Conservation (phyloP, 2,797 vertebrate genomes). For the Vespertilio murinus region DNA sequence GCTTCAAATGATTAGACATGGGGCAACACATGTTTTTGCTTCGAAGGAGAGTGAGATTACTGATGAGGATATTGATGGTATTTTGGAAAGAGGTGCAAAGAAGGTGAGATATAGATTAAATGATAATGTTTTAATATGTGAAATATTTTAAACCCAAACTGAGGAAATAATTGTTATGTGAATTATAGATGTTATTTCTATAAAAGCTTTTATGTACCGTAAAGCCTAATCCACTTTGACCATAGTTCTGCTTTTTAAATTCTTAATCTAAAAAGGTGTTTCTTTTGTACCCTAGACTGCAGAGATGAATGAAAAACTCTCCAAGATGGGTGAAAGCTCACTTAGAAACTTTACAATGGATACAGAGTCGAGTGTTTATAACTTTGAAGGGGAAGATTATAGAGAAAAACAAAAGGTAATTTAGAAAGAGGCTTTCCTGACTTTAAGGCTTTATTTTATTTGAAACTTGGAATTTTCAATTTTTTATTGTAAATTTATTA, state of each 20-base stretch:
- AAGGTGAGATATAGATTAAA: slow-evolving; percentile 87
- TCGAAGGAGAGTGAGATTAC: slow-evolving; percentile 99
- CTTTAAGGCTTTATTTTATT: neutral
- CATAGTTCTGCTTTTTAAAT: neutral
- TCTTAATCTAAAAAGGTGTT: neutral
- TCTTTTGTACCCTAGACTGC: slow-evolving; percentile 88
- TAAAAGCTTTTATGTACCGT: neutral
- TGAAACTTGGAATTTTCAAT: slow-evolving; percentile 37
- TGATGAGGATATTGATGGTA: slow-evolving; percentile 96
- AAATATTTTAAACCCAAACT: neutral
- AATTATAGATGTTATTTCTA: neutral
- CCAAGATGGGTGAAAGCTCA: slow-evolving; percentile 95
- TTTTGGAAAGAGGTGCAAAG: slow-evolving; percentile 96
- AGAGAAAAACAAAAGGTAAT: slow-evolving; percentile 99
- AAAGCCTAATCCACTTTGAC: neutral
- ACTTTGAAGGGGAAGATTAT: slow-evolving; percentile 99
- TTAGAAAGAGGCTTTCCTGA: neutral
- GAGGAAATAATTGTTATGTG: neutral
- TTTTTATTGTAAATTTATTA: slow-evolving; percentile 11
- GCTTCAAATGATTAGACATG: slow-evolving; percentile 98
- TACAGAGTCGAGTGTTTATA: slow-evolving; percentile 97
- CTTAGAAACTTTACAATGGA: slow-evolving; percentile 99
- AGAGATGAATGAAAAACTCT: slow-evolving; percentile 97
- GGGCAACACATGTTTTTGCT: slow-evolving; percentile 97
- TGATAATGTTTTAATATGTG: neutral